Evolutionary conservation across 2,113 vertebrate genomes (phyloP).

Genomic region (Passer montanus): DNA sequence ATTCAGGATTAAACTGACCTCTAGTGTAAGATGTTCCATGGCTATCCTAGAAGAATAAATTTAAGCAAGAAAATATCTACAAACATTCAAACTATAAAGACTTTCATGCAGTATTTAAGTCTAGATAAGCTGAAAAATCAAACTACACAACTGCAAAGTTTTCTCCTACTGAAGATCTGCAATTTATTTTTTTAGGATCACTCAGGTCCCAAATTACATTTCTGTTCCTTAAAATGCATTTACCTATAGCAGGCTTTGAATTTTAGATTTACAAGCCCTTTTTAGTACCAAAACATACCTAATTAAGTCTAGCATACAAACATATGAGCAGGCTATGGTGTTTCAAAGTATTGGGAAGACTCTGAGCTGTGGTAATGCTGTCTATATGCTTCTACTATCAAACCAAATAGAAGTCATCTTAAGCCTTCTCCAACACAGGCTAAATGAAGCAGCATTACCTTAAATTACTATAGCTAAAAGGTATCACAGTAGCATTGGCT

Average conservation of each 20-base stretch:
- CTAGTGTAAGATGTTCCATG: background rate
- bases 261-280: background rate
- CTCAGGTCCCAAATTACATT: background rate
- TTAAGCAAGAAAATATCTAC: background rate
- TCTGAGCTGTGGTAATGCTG: background rate
- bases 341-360: background rate
- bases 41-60: background rate
- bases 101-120: background rate
- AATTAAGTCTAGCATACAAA: background rate
- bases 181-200: background rate
- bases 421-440: background rate
- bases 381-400: background rate
- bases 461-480: background rate
- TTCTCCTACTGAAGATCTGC: background rate
- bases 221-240: background rate
- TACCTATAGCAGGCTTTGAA: background rate
- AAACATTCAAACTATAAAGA: background rate
- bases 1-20: background rate
- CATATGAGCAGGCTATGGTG: background rate
- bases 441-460: background rate
- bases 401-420: background rate
- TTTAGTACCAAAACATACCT: background rate
- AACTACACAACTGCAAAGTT: background rate
- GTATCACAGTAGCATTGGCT: background rate
- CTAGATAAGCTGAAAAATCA: background rate